Conservation (phyloP, 2,888 invertebrate genomes). For the Meganola albula region DNA sequence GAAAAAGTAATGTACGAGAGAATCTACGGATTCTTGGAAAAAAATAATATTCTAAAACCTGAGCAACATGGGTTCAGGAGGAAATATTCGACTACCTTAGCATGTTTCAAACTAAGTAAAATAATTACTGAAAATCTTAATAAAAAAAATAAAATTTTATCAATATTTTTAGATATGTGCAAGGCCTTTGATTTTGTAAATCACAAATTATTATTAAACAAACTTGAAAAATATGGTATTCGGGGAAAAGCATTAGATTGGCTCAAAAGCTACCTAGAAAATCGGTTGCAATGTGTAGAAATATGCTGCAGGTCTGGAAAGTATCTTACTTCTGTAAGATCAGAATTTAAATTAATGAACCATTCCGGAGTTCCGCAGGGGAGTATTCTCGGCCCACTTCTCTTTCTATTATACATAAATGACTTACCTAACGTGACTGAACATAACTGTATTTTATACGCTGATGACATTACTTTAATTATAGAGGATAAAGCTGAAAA, state of each 20-base stretch:
- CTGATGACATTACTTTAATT: too few species aligned
- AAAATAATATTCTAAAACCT: background rate
- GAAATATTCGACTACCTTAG: background rate
- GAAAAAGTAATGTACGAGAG: constrained; percentile 6
- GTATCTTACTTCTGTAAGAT: too few species aligned
- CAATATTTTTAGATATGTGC: constrained; percentile 9
- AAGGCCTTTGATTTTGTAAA: constrained; percentile 11
- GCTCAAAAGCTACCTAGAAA: background rate
- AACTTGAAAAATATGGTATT: constrained; percentile 1
- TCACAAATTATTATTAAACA: constrained; percentile 1
- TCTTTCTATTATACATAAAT: too few species aligned
- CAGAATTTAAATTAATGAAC: too few species aligned
- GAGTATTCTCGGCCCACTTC: too few species aligned
- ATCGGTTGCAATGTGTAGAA: too few species aligned
- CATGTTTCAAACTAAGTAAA: background rate
- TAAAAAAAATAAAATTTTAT: background rate
- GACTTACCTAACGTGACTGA: too few species aligned
- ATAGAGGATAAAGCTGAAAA: too few species aligned
- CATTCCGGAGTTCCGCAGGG: too few species aligned
- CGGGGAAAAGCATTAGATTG: background rate
- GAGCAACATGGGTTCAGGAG: constrained; percentile 10
- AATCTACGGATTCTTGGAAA: constrained; percentile 1
- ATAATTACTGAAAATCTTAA: constrained; percentile 1
- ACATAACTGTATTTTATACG: too few species aligned
- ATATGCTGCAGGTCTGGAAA: too few species aligned